phyloP scores from a whole-genome alignment of 2,888 invertebrate species.

The Oscheius sp. region DNA sequence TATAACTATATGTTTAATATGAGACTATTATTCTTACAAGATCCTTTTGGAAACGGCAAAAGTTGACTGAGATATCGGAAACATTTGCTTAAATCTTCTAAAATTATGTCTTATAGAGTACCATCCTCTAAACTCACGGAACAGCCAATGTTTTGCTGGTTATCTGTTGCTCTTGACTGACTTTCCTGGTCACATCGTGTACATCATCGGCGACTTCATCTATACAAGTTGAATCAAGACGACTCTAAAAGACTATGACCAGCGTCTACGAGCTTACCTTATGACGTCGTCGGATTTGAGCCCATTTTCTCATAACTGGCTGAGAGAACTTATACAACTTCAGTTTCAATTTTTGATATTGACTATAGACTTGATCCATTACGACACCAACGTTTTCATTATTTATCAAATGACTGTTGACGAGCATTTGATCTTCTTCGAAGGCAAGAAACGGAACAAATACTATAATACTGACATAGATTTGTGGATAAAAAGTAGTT shows the following conservation, averaged over 20 bases:
- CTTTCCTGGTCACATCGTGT: too few relatives aligned
- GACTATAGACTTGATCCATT: slow-evolving; percentile 71
- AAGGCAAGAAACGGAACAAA: slow-evolving; percentile 81
- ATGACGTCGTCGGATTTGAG: slow-evolving; percentile 39
- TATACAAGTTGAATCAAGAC: slow-evolving; percentile 12
- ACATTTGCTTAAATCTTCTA: neutral
- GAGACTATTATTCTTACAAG: neutral
- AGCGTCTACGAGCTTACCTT: slow-evolving; percentile 10
- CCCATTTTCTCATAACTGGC: slow-evolving; percentile 57
- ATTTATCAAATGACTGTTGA: slow-evolving; percentile 77
- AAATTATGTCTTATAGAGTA: too few relatives aligned
- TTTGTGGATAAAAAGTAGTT: slow-evolving; percentile 76
- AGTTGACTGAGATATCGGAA: neutral
- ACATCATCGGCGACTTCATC: too few relatives aligned
- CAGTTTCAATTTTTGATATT: slow-evolving; percentile 72
- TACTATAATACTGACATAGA: slow-evolving; percentile 81
- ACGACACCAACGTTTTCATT: slow-evolving; percentile 76
- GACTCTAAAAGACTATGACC: neutral
- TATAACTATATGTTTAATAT: neutral
- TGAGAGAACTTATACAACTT: slow-evolving; percentile 53
- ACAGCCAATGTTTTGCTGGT: neutral
- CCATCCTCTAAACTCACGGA: too few relatives aligned
- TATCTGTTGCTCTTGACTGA: too few relatives aligned
- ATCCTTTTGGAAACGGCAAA: slow-evolving; percentile 14
- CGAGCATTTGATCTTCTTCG: slow-evolving; percentile 77